phyloP scores from a whole-genome alignment of 2,888 invertebrate species.

The Lasiommata megera region DNA sequence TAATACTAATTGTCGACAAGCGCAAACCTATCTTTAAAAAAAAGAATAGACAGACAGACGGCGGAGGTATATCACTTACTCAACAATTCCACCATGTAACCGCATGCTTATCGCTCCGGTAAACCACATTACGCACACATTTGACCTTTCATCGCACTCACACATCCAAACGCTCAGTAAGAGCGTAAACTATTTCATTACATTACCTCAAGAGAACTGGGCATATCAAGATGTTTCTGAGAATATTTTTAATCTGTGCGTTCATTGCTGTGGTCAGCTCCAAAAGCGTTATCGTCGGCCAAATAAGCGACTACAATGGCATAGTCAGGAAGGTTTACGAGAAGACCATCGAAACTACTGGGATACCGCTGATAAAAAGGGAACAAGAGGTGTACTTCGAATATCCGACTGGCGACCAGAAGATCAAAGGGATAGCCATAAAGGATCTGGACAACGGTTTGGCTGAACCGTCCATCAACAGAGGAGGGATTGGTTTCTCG shows the following conservation, averaged over 20 bases:
- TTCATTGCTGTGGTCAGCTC: conserved; percentile 42
- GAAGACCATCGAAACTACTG: conserved; percentile 40
- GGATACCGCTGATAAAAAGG: conserved; percentile 54
- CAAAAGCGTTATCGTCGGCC: conserved; percentile 59
- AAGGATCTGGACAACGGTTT: conserved; percentile 63
- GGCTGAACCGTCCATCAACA: conserved; percentile 60
- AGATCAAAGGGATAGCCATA: conserved; percentile 69
- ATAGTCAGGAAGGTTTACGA: conserved; percentile 55
- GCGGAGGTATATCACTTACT: too few relatives aligned
- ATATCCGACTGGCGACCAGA: conserved; percentile 52
- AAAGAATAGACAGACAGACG: too few relatives aligned
- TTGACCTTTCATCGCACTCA: conserved; percentile 20
- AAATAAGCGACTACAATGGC: conserved; percentile 51
- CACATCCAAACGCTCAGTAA: neutral
- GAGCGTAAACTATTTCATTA: conserved; percentile 7
- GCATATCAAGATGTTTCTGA: conserved; percentile 29
- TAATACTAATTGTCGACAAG: too few relatives aligned
- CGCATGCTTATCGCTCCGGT: conserved; percentile 8
- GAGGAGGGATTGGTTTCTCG: conserved; percentile 66
- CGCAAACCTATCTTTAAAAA: too few relatives aligned
- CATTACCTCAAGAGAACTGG: conserved; percentile 17
- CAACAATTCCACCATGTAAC: conserved; percentile 25
- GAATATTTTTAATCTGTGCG: conserved; percentile 28
- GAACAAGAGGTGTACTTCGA: conserved; percentile 56
- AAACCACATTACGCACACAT: conserved; percentile 20